Evolutionary conservation across 1,140 invertebrate species (phyloP), one percentile per base, ranked within the genome.

Genomic region (Zaprionus nigranus): DNA sequence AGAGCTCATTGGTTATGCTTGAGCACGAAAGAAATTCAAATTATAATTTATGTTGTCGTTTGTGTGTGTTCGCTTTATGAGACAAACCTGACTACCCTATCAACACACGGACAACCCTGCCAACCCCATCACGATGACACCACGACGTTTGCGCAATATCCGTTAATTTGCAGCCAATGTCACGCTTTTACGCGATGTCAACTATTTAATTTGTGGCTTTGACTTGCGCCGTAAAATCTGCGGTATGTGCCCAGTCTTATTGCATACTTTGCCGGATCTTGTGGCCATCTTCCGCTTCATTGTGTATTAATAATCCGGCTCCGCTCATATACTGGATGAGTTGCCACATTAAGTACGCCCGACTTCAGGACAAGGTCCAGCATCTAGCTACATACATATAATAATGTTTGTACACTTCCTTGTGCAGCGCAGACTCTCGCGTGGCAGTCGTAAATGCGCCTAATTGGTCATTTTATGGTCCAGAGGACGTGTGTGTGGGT

Each of bases 11-110:
- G 81, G 76, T 91, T 91, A 91, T 91, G 88, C 88, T 69, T 36
- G 83, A 75, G 83, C 88, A 91, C 88, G 88, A 86, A 91, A 82
- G 87, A 91, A 87, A 91, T 91, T 91, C 87, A 91, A 91, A 91
- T 91, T 91, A 91, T 88, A 91, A 87, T 91, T 91, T 91, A 91
- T 91, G 88, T 84, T 91, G 87, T 90, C 85, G 78, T 85, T 87
- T 90, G 51, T 63, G 58, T 54, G 51, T 56, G 74, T n/a, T n/a
- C 76, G 71, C 75, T 85, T 86, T 86, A 86, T 68, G 79, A 86
- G 75, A 38, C 63, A 73, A 26, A 7, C 13, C 17, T 36, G 22
- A 17, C 58, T 22, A 68, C 26, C 72, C 34, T 34, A 34, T 34
- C 30, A n/a, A n/a, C 1, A 11, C 9, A 0, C 59, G 28, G 26